Conservation (phyloP, 2,113 vertebrate species). For the Anolis sagrei region DNA sequence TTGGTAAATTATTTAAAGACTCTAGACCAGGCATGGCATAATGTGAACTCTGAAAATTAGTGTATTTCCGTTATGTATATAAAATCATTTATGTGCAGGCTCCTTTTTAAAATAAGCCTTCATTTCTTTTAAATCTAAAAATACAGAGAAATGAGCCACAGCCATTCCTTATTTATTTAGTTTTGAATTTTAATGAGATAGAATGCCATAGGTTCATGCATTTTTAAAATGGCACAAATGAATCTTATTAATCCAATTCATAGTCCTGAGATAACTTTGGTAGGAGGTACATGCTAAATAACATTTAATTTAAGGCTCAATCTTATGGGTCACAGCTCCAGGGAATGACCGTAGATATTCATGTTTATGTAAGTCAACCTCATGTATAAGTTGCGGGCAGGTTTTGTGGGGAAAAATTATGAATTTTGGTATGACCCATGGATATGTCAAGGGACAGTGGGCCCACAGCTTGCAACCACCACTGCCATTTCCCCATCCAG, state of each 20-base stretch:
- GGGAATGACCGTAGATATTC: background rate
- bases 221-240: slow-evolving; percentile 38
- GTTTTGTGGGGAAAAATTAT: no score
- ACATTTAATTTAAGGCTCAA: slow-evolving; percentile 21
- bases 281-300: slow-evolving; percentile 4
- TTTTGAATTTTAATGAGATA: slow-evolving; percentile 36
- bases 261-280: slow-evolving; percentile 9
- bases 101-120: slow-evolving; percentile 13
- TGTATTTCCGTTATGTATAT: background rate
- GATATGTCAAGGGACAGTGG: no score
- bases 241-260: slow-evolving; percentile 32
- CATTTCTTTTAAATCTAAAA: slow-evolving; percentile 18
- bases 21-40: background rate
- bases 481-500: no score
- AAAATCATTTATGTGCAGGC: slow-evolving; percentile 1
- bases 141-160: background rate
- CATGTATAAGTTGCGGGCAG: no score
- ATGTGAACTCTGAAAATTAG: background rate
- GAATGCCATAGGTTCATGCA: slow-evolving; percentile 28
- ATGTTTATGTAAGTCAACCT: no score
- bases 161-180: slow-evolving; percentile 23
- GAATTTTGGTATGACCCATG: no score
- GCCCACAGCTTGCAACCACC: no score
- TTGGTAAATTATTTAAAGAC: background rate
- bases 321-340: background rate